Evolutionary conservation across 1,140 invertebrate species (phyloP).

Genomic region (Temnothorax curvispinosus): DNA sequence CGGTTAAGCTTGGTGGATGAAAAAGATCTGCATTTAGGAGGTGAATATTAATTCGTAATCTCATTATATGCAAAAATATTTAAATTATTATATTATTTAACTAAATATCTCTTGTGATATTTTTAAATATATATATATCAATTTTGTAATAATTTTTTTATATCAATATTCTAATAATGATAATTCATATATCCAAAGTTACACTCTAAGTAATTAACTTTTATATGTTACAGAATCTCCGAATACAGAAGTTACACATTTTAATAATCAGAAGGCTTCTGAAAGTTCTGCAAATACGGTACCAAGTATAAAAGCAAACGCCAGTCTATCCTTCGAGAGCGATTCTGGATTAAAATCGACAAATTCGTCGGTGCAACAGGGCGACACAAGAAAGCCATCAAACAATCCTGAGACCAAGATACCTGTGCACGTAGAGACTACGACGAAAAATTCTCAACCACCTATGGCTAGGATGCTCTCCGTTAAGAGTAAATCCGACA

Average conservation of each 20-base stretch:
- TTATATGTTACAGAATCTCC: constrained; percentile 82
- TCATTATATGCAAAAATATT: no score
- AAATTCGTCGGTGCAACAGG: constrained; percentile 65
- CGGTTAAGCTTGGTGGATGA: constrained; percentile 84
- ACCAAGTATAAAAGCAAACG: constrained; percentile 69
- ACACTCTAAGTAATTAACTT: constrained; percentile 37
- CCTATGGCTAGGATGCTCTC: constrained; percentile 72
- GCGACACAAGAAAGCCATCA: constrained; percentile 49
- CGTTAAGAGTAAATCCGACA: constrained; percentile 75
- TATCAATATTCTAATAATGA: background rate
- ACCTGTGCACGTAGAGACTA: constrained; percentile 60
- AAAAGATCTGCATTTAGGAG: constrained; percentile 83
- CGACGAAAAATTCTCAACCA: constrained; percentile 71
- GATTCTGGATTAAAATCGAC: constrained; percentile 72
- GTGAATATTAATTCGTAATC: constrained; percentile 62
- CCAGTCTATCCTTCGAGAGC: constrained; percentile 74
- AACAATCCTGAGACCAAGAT: constrained; percentile 73
- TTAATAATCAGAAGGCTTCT: constrained; percentile 77
- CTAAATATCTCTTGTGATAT: no score
- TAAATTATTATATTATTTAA: no score
- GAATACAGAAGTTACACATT: constrained; percentile 78
- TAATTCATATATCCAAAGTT: background rate
- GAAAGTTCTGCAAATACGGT: constrained; percentile 68
- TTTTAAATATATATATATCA: background rate
- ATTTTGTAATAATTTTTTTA: constrained; percentile 8